These are phyloP conservation scores for Drosophila kuntzei DNA, from an alignment of 2,888 invertebrate genomes.

Conservation along the genomic window DNA sequence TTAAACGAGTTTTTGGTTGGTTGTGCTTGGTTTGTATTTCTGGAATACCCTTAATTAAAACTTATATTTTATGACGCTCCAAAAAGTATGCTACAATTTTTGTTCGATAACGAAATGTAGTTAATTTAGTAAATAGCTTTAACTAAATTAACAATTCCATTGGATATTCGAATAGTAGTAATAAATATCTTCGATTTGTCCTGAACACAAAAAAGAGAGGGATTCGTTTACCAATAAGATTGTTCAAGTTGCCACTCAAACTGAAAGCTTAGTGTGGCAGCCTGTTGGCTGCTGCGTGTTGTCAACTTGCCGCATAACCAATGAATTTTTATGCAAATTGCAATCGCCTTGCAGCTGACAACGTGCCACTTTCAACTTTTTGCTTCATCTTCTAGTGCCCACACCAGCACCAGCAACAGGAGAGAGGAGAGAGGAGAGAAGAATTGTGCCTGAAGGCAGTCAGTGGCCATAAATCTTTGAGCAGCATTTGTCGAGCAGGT, in stretches of 20 bases:
- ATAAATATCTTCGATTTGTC: neutral
- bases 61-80: neutral
- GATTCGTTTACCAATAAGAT: constrained; percentile 13
- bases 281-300: constrained; percentile 48
- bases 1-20: no score
- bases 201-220: neutral
- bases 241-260: constrained; percentile 42
- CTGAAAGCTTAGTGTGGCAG: constrained; percentile 23
- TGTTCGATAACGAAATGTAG: no score
- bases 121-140: neutral
- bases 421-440: no score
- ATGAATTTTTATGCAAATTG: constrained; percentile 84
- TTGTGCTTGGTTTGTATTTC: no score
- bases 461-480: constrained; percentile 74
- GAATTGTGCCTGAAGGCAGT: constrained; percentile 40
- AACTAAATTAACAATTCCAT: neutral
- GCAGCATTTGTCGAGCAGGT: constrained; percentile 50
- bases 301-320: constrained; percentile 73
- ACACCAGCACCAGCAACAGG: constrained; percentile 12
- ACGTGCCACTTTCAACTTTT: constrained; percentile 72
- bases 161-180: neutral
- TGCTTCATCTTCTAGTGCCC: constrained; percentile 37
- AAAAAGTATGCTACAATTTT: constrained; percentile 20
- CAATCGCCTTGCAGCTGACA: constrained; percentile 75
- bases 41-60: neutral